Evolutionary conservation across 1,140 invertebrate genomes (phyloP).

Genomic region (Lycorma delicatula): DNA sequence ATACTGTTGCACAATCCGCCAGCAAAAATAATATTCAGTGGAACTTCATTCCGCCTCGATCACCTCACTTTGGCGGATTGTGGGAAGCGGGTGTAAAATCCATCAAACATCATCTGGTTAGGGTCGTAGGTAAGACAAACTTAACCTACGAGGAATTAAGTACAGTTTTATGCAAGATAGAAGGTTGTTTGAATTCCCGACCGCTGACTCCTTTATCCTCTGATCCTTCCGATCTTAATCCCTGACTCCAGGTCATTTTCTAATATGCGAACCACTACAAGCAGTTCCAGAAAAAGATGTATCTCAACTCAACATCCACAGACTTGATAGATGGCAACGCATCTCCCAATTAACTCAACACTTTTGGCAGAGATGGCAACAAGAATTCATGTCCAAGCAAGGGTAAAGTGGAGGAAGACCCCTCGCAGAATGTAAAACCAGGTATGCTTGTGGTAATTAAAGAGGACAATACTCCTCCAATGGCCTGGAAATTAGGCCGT

Average conservation of each 20-base stretch:
- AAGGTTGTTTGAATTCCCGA: slow-evolving; percentile 31
- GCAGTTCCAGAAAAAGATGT: slow-evolving; percentile 32
- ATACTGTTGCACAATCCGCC: no score
- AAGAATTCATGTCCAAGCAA: slow-evolving; percentile 33
- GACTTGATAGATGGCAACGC: slow-evolving; percentile 22
- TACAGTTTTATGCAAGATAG: no score
- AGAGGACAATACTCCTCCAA: slow-evolving; percentile 32
- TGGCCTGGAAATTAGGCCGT: slow-evolving; percentile 31
- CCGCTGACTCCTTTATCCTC: slow-evolving; percentile 22
- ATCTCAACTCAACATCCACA: slow-evolving; percentile 16
- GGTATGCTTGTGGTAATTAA: slow-evolving; percentile 34
- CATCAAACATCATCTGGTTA: no score
- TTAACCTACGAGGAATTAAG: no score
- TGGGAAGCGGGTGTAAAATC: no score
- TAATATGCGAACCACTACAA: slow-evolving; percentile 30
- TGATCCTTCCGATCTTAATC: slow-evolving; percentile 25
- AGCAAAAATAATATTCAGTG: no score
- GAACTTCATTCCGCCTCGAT: no score
- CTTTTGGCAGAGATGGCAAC: slow-evolving; percentile 33
- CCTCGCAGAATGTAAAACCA: slow-evolving; percentile 21
- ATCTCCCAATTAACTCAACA: slow-evolving; percentile 26
- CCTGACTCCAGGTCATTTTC: slow-evolving; percentile 30
- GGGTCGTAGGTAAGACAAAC: no score
- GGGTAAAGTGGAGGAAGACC: slow-evolving; percentile 26
- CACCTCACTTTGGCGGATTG: no score